These are phyloP conservation scores for Olivierus martensii DNA, from an alignment of 1,140 invertebrate species.

Conservation along the genomic window DNA sequence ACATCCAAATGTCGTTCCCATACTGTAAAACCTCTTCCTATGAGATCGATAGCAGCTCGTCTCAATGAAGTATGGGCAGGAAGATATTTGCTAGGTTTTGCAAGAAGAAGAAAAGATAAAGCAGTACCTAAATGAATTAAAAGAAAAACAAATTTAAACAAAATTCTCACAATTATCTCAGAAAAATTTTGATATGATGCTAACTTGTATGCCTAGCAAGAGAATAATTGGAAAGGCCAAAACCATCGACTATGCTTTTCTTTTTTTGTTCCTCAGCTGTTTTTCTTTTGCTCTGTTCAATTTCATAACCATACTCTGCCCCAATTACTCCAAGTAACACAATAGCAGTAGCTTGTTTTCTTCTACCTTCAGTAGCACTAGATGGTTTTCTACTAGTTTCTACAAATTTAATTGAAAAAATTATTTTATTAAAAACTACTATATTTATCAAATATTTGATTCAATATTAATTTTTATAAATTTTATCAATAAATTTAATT, in stretches of 20 bases:
- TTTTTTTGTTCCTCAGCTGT: slow-evolving; percentile 36
- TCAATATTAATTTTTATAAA: too few species aligned
- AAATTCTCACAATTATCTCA: not conserved
- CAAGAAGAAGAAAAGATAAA: slow-evolving; percentile 80
- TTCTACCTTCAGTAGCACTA: slow-evolving; percentile 67
- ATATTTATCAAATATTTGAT: too few species aligned
- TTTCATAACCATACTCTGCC: slow-evolving; percentile 70
- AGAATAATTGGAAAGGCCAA: slow-evolving; percentile 79
- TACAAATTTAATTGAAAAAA: too few species aligned
- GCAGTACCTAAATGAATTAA: slow-evolving; percentile 55
- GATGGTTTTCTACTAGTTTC: slow-evolving; percentile 29
- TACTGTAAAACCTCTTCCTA: slow-evolving; percentile 89
- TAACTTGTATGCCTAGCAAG: slow-evolving; percentile 78
- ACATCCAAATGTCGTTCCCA: slow-evolving; percentile 99
- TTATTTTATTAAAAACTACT: too few species aligned
- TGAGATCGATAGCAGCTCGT: slow-evolving; percentile 89
- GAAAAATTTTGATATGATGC: too few species aligned
- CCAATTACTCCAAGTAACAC: slow-evolving; percentile 94
- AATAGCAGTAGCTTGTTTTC: slow-evolving; percentile 94
- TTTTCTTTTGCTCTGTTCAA: slow-evolving; percentile 29
- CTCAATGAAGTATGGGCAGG: slow-evolving; percentile 79
- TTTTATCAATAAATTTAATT: too few species aligned
- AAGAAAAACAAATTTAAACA: slow-evolving; percentile 13
- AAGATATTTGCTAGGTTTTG: slow-evolving; percentile 62
- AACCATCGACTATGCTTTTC: slow-evolving; percentile 72